Evolutionary conservation across 2,797 vertebrate genomes (phyloP).

Genomic region (Aeoliscus strigatus): DNA sequence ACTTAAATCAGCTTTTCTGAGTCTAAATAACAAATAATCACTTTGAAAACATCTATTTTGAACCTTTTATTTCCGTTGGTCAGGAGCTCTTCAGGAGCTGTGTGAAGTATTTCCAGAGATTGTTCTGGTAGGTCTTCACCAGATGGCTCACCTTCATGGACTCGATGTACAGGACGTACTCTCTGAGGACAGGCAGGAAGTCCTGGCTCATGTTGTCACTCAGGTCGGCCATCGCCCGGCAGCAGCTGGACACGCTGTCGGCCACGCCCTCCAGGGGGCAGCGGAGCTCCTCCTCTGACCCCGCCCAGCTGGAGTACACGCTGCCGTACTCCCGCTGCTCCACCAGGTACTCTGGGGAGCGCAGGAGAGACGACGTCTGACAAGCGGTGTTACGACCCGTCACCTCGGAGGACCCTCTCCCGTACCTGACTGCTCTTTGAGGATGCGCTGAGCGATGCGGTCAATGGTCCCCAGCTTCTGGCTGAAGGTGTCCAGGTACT

Average conservation of each 20-base stretch:
- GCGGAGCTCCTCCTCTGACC: slow-evolving; percentile 80
- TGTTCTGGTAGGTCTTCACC: not conserved
- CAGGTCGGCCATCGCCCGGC: slow-evolving; percentile 85
- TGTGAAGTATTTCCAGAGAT: no score
- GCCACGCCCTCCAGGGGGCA: slow-evolving; percentile 88
- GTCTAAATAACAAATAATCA: no score
- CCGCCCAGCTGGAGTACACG: slow-evolving; percentile 89
- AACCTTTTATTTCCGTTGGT: no score
- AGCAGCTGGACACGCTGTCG: slow-evolving; percentile 82
- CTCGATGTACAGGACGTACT: slow-evolving; percentile 91
- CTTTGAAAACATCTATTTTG: no score
- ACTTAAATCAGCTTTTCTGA: no score
- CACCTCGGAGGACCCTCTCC: no score
- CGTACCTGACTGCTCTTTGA: slow-evolving; percentile 93
- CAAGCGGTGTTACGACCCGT: no score
- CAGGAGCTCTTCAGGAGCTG: no score
- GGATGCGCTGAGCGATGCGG: slow-evolving; percentile 94
- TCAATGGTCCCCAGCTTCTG: slow-evolving; percentile 96
- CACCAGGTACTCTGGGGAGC: slow-evolving; percentile 83
- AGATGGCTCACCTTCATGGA: slow-evolving; percentile 94
- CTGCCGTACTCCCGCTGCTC: slow-evolving; percentile 91
- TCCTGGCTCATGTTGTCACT: slow-evolving; percentile 92
- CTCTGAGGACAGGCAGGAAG: slow-evolving; percentile 90
- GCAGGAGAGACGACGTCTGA: no score
- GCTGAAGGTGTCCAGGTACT: slow-evolving; percentile 91